Base-by-base conservation (phyloP, 2,113 vertebrate genomes). In the Proteles cristata region DNA sequence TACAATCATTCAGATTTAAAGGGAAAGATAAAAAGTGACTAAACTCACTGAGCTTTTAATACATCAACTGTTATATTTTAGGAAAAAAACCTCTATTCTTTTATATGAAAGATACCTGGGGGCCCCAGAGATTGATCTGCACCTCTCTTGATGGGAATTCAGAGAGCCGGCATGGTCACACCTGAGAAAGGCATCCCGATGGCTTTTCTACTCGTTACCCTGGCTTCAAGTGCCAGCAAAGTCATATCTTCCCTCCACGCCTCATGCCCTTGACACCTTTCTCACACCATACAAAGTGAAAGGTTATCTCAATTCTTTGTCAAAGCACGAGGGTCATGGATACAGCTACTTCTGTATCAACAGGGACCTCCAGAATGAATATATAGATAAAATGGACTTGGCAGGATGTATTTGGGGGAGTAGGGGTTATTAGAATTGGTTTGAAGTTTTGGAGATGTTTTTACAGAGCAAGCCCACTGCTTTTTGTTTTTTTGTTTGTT, bases 1-100 rank as follows among this genome's bases (percentile, higher is more conserved):
- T 96, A 96, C 82, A 98, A 87, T 97, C 97, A 98, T 74, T 97
- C 86, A 97, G 95, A 98, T 98, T 98, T 98, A 96, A 98, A 98
- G 90, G 97, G 95, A 98, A 95, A 97, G 81, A 89, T 95, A 94
- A 97, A 98, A 97, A 98, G 96, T 96, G 97, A 95, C 97, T 98
- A 90, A 92, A 98, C 68, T 98, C 3, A 94, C 84, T 97, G 97
- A 95, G 96, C 71, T 98, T 93, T 98, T 94, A 97, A 96, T 97
- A 94, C 97, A 97, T 98, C 76, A 89, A 97, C 33, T 31, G 93
- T 97, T 96, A 96, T 35, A 66, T 97, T 93, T 84, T 96, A 55
- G 74, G 97, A 91, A 35, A 39, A 69, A 69, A 65, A 50, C 39
- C 12, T 74, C 90, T 97, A 76, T 95, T 84, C 43, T 98, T 98